Evolutionary conservation across 2,888 invertebrate species (phyloP).

Genomic region (Xestobium rufovillosum): DNA sequence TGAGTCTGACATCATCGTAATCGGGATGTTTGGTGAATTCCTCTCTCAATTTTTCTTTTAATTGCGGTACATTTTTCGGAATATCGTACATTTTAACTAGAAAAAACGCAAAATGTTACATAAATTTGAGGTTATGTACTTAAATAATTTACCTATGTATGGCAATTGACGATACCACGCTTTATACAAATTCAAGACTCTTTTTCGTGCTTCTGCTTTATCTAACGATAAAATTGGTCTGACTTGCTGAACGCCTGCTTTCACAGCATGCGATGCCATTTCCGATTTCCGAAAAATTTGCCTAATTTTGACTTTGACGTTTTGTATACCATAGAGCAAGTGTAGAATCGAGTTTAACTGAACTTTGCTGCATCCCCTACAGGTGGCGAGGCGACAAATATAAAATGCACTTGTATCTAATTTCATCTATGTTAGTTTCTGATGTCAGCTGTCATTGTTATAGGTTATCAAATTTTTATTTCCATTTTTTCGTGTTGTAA

Average conservation of each 20-base stretch:
- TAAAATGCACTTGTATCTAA: too few species aligned
- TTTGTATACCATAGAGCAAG: too few species aligned
- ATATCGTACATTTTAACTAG: conserved; percentile 79
- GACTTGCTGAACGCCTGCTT: conserved; percentile 56
- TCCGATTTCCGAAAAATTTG: conserved; percentile 21
- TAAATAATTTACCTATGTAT: conserved; percentile 66
- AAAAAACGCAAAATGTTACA: conserved; percentile 32
- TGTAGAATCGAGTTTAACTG: too few species aligned
- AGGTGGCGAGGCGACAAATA: too few species aligned
- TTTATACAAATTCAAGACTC: conserved; percentile 83
- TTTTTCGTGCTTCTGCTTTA: conserved; percentile 66
- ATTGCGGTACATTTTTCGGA: conserved; percentile 63
- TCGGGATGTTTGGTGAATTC: conserved; percentile 68
- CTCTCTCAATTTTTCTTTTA: conserved; percentile 66
- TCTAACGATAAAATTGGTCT: conserved; percentile 80
- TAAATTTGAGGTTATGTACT: conserved; percentile 39
- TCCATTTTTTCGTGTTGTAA: too few species aligned
- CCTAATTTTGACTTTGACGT: too few species aligned
- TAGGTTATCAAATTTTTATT: too few species aligned
- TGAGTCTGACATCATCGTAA: conserved; percentile 70
- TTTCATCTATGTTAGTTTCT: too few species aligned
- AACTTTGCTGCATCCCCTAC: too few species aligned
- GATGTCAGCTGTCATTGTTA: too few species aligned
- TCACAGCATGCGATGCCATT: conserved; percentile 47
- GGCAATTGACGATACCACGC: conserved; percentile 93